These are phyloP conservation scores for Antigone vipio DNA, from an alignment of 2,113 vertebrate genomes.

Conservation along the genomic window DNA sequence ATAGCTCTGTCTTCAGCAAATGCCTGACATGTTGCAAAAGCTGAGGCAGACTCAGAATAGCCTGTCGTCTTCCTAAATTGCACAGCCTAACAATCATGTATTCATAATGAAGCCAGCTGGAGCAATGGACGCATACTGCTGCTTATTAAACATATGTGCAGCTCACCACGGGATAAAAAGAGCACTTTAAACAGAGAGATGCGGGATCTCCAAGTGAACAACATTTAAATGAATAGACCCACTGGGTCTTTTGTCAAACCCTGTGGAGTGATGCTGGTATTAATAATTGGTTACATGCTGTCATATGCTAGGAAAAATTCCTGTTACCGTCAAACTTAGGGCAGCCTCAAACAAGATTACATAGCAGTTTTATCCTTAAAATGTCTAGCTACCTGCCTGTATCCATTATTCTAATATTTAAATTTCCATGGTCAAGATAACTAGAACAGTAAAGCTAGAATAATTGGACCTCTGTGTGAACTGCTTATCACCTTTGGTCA, in stretches of 20 bases:
- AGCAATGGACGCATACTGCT: background rate
- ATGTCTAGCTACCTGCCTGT: background rate
- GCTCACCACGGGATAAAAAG: background rate
- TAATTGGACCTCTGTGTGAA: background rate
- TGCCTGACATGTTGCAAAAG: background rate
- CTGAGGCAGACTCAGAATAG: background rate
- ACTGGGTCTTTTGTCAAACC: conserved; percentile 13
- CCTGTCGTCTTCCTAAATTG: background rate
- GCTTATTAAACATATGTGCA: conserved; percentile 19
- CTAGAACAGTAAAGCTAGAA: background rate
- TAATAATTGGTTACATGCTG: conserved; percentile 41
- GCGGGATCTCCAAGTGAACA: conserved; percentile 4
- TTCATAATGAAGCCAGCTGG: background rate
- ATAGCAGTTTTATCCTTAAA: background rate
- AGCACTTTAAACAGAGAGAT: conserved; percentile 11
- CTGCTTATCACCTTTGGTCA: background rate
- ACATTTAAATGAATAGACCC: background rate
- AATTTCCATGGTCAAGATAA: background rate
- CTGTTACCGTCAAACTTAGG: background rate
- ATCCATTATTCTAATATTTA: background rate
- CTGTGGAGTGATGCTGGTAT: background rate
- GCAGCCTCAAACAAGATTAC: background rate
- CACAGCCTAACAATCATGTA: background rate
- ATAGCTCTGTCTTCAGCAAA: background rate
- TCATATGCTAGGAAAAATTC: background rate